These are phyloP conservation scores for Brachionus manjavacas DNA, from an alignment of 1,140 invertebrate genomes.

Conservation along the genomic window DNA sequence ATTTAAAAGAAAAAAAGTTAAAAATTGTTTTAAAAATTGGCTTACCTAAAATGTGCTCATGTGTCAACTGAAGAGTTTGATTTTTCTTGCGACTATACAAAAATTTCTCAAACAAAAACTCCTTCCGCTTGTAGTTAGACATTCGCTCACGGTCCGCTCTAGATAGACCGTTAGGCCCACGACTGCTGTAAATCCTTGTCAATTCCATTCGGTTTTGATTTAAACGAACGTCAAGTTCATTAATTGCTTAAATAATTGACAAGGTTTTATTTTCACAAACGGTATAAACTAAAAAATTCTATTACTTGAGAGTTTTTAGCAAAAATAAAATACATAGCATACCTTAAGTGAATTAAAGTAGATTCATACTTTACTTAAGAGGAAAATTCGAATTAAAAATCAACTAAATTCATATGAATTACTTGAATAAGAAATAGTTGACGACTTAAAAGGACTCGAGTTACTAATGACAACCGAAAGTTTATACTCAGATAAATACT, in stretches of 20 bases:
- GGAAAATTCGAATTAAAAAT: neutral
- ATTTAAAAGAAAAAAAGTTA: no score
- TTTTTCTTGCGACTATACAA: slow-evolving; percentile 11
- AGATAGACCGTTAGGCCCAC: neutral
- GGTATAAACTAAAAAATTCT: neutral
- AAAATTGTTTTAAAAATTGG: neutral
- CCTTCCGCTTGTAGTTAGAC: neutral
- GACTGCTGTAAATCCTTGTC: neutral
- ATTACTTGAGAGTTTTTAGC: neutral
- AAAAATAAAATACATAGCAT: neutral
- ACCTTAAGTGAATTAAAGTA: neutral
- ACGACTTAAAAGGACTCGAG: neutral
- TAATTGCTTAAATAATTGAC: neutral
- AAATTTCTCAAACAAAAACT: slow-evolving; percentile 35
- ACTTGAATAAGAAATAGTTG: neutral
- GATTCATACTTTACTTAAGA: neutral
- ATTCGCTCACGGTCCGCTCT: neutral
- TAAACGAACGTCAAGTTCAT: neutral
- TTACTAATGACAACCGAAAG: neutral
- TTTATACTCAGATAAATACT: neutral
- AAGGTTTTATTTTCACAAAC: neutral
- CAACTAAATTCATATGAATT: neutral
- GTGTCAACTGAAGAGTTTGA: slow-evolving; percentile 21
- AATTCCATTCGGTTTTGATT: neutral
- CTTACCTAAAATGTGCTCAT: slow-evolving; percentile 41